phyloP scores from a whole-genome alignment of 64 coral and sea anemone genomes.

The Dendronephthya gigantea region DNA sequence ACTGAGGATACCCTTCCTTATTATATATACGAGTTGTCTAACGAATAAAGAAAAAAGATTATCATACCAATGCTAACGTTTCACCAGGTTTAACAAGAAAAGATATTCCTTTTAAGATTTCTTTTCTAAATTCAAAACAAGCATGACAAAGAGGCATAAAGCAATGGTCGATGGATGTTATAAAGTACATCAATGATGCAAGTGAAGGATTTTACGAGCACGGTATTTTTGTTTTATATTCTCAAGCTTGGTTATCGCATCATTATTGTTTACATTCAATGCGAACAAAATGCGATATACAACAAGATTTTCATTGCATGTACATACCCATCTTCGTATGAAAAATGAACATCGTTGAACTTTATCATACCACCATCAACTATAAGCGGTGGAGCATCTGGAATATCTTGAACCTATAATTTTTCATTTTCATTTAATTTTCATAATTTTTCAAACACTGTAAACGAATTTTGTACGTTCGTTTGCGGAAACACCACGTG shows the following conservation, averaged over 20 bases:
- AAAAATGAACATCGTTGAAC: constrained; percentile 70
- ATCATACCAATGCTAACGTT: background rate
- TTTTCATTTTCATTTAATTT: too few species aligned
- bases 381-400: constrained; percentile 46
- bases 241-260: too few species aligned
- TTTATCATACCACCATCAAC: constrained; percentile 69
- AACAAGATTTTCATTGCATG: background rate
- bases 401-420: constrained; percentile 60
- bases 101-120: constrained; percentile 6
- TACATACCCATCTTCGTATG: constrained; percentile 65
- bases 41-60: too few species aligned
- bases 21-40: too few species aligned
- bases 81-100: constrained; percentile 11
- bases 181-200: background rate
- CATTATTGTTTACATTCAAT: too few species aligned
- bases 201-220: too few species aligned
- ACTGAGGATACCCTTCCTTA: too few species aligned
- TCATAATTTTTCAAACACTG: too few species aligned
- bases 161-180: background rate
- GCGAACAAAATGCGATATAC: too few species aligned
- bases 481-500: too few species aligned
- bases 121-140: background rate
- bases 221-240: too few species aligned
- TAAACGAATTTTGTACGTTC: too few species aligned
- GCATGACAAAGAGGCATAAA: background rate